phyloP scores from a whole-genome alignment of 2,888 invertebrate species.

The Nasonovia ribisnigri region DNA sequence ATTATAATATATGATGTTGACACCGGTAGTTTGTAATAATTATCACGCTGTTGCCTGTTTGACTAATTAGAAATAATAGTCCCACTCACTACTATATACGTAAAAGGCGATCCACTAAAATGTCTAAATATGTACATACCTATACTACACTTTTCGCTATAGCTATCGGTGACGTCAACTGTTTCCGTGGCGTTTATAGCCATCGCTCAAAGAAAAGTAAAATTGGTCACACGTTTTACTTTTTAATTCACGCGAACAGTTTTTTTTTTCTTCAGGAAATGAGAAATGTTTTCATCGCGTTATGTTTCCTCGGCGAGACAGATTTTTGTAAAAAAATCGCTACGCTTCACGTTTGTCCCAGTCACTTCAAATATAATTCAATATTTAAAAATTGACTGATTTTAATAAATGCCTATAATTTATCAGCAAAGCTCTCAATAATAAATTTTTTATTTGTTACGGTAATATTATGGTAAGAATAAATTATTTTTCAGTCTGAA shows the following conservation, averaged over 20 bases:
- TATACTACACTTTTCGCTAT: not conserved
- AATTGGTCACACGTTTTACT: not conserved
- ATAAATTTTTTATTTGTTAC: not conserved
- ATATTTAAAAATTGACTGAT: not conserved
- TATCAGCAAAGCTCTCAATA: not conserved
- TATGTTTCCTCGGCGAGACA: not conserved
- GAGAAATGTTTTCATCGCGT: not conserved
- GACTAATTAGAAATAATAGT: not conserved
- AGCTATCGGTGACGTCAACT: not conserved
- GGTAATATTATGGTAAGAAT: not conserved
- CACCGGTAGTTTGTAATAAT: not conserved
- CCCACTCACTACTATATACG: not conserved
- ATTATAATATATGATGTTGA: not conserved
- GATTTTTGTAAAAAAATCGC: not conserved
- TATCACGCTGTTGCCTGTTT: not conserved
- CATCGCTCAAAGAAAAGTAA: not conserved
- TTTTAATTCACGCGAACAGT: not conserved
- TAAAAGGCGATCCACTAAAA: not conserved
- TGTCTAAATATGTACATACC: not conserved
- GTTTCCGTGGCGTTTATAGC: not conserved
- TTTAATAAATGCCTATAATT: not conserved
- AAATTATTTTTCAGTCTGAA: too few species aligned
- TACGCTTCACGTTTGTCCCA: not conserved
- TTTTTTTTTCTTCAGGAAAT: not conserved
- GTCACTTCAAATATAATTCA: not conserved